Conservation (phyloP, 2,113 vertebrate genomes). For the Misgurnus anguillicaudatus region DNA sequence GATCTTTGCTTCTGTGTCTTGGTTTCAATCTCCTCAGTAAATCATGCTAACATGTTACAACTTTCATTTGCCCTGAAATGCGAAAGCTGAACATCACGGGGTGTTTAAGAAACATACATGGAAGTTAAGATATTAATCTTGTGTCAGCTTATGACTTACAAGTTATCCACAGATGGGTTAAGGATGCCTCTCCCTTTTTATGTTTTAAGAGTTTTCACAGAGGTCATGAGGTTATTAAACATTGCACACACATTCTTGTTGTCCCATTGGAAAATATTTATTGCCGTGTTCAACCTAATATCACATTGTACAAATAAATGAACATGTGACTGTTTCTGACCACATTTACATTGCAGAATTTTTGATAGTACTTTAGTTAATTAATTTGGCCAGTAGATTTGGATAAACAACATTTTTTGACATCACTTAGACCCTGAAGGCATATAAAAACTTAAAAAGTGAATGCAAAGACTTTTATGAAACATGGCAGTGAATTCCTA, state of each 20-base stretch:
- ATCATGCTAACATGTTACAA: no score
- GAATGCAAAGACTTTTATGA: constrained; percentile 66
- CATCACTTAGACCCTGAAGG: constrained; percentile 71
- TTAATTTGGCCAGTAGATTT: constrained; percentile 71
- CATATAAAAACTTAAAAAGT: constrained; percentile 68
- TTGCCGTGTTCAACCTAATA: constrained; percentile 60
- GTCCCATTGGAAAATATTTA: constrained; percentile 60
- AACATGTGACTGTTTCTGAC: constrained; percentile 5
- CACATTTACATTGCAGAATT: not conserved
- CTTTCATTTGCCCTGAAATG: no score
- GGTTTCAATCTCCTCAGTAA: no score
- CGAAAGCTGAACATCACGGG: no score
- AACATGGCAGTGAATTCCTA: constrained; percentile 68
- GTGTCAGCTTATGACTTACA: no score
- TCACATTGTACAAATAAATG: constrained; percentile 50
- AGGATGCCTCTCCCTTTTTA: constrained; percentile 55
- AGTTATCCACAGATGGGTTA: not conserved
- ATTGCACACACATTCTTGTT: constrained; percentile 58
- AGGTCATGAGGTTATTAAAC: constrained; percentile 71
- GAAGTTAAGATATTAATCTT: no score
- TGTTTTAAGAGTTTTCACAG: constrained; percentile 55
- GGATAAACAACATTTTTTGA: constrained; percentile 70
- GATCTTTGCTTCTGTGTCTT: no score
- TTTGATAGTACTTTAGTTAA: constrained; percentile 57
- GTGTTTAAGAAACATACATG: no score